Base-by-base conservation (phyloP, 2,113 vertebrate species). In the Entosphenus tridentatus region DNA sequence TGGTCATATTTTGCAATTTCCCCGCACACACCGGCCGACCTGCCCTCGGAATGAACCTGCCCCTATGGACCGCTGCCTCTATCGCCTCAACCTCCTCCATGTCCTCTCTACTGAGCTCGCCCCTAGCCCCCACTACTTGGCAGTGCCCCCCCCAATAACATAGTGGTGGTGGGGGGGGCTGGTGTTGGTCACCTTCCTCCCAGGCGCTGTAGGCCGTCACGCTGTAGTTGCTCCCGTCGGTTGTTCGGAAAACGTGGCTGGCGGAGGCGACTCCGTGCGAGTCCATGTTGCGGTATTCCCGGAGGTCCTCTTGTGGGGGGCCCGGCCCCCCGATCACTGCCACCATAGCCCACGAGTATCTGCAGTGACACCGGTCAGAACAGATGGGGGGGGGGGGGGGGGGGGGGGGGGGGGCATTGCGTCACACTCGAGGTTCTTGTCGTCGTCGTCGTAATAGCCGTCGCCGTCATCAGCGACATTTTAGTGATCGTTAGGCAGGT, bases 291-390 rank as follows among this genome's bases (percentile, higher is more conserved):
- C 54, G 68, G 8, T 77, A 74, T 1, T 71, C 71, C 16, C 73
- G 59, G 57, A 62, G 72, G 2, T 75, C 74, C 17, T 80, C 77
- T 1, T 8, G 62, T 2, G 71, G 10, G 12, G 65, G 73, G 67
- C 71, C 67, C 7, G 1, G 18, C 9, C 70, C 73, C 12, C 71
- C 71, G 1, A 78, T 71, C 18, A 77, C 14, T 10, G 74, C 77
- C 11, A 78, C 71, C 68, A 78, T 70, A 10, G 70, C 73, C 77
- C 79, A 77, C 57, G 76, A 75, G 73, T 77, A 75, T 73, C 79
- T 81, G 72, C 6, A 65, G 59, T 39, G 39, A 39, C 39, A 39
- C 39, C 39, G 39, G 39, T 39, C 39, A 39, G 4, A 39, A 5
- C 39, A 5, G 39, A 39, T 39, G 39, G 39, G 39, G 39, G 39